phyloP scores from a whole-genome alignment of 1,140 invertebrate genomes.

The Triops longicaudatus region DNA sequence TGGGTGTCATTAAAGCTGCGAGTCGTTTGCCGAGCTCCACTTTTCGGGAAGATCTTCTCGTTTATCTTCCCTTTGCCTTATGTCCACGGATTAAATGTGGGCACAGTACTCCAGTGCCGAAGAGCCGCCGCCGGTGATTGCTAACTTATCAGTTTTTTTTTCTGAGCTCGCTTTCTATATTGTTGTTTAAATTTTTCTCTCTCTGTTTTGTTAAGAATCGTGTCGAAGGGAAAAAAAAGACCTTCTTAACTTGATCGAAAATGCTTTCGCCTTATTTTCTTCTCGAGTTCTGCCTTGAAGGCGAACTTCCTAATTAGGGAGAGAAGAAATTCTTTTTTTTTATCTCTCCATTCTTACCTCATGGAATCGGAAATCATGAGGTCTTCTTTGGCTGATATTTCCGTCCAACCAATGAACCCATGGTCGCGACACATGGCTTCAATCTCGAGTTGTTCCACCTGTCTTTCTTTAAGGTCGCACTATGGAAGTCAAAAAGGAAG shows the following conservation, averaged over 20 bases:
- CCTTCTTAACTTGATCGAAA: background rate
- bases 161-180: background rate
- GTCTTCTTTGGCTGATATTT: constrained; percentile 52
- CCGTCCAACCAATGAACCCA: constrained; percentile 53
- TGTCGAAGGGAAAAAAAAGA: background rate
- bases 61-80: too few species aligned
- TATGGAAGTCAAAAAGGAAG: constrained; percentile 34
- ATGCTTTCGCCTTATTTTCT: background rate
- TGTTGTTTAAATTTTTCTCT: background rate
- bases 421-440: constrained; percentile 50
- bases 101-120: background rate
- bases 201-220: too few species aligned
- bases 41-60: too few species aligned
- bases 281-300: background rate
- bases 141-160: background rate
- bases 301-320: background rate
- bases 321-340: background rate
- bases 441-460: constrained; percentile 50
- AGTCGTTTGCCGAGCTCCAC: too few species aligned
- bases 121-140: constrained; percentile 18
- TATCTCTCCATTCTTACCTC: constrained; percentile 38
- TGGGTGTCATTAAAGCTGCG: background rate
- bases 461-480: constrained; percentile 46
- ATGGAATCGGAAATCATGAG: constrained; percentile 53
- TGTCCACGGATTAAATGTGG: too few species aligned